These are phyloP conservation scores for Drosophila arawakana DNA, from an alignment of 1,140 invertebrate species.

Conservation along the genomic window DNA sequence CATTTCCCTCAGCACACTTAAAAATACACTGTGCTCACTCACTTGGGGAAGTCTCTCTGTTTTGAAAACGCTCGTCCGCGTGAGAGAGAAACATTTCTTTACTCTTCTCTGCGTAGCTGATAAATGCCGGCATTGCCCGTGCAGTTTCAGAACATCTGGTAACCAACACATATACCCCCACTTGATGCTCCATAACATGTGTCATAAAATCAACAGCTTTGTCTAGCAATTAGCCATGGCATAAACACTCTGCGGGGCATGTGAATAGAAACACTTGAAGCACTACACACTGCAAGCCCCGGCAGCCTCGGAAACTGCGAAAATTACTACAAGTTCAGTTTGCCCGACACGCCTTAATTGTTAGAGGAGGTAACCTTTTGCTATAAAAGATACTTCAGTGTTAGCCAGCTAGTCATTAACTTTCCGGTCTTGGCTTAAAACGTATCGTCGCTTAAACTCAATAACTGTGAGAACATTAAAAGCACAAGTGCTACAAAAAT, in stretches of 20 bases:
- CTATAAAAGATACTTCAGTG: constrained; percentile 10
- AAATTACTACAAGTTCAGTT: not conserved
- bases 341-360: not conserved
- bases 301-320: no score
- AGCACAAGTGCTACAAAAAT: not conserved
- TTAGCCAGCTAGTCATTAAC: not conserved
- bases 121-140: not conserved
- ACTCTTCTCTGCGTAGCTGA: not conserved
- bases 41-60: constrained; percentile 27
- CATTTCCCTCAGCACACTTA: constrained; percentile 13
- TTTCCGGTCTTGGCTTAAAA: not conserved
- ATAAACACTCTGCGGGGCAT: not conserved
- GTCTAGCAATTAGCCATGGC: not conserved
- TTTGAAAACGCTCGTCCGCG: not conserved
- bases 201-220: no score
- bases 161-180: not conserved
- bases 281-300: not conserved
- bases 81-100: not conserved
- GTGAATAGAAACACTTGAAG: not conserved
- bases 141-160: not conserved
- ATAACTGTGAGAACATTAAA: no score
- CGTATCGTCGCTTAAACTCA: not conserved
- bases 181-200: not conserved
- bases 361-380: not conserved
- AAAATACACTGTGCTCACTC: not conserved